Base-by-base conservation (phyloP, 2,113 vertebrate genomes). In the Cervus canadensis region DNA sequence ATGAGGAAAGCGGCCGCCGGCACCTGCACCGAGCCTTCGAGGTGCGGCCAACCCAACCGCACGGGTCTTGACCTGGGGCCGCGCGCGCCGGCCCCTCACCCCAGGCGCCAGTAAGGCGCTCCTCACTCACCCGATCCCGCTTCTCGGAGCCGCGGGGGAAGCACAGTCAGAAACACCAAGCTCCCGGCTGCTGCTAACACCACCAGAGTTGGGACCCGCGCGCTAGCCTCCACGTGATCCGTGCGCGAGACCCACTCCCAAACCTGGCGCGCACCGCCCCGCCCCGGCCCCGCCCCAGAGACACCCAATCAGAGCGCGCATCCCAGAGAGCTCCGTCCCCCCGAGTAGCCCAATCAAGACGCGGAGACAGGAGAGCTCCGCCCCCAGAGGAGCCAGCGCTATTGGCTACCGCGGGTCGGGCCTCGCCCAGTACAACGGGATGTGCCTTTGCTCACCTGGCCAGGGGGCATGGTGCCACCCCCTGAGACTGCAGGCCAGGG, bases 381-480 rank as follows among this genome's bases (percentile, higher is more conserved):
- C 78, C 84, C 54, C 21, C 84, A 11, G 6, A 3, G 3, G 2
- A 57, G 6, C 76, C 5, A 6, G 50, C 36, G 7, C 43, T 23
- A 92, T 90, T 87, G 83, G 96, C 62, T 82, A 59, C 6, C 0
- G 11, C 12, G 2, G 13, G 33, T 64, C 10, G 10, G 48, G 3
- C 43, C 6, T 6, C 10, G 9, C 13, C 30, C 6, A 64, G 45
- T 10, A 3, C 7, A 2, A 56, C 3, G 2, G 11, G 2, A 4
- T 4, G 10, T 3, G n/a, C 76, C 2, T 26, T 30, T 4, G 79
- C 43, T 26, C 1, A 13, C 4, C n/a, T 30, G 0, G 21, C 16
- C 4, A 4, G 0, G 0, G 2, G 2, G 1, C 4, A 0, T 0
- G 0, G 0, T 19, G 26, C 1, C 2, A 11, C 9, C 1, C 1